Evolutionary conservation across 2,888 invertebrate species (phyloP).

Genomic region (Rhopalosiphum nymphaeae): DNA sequence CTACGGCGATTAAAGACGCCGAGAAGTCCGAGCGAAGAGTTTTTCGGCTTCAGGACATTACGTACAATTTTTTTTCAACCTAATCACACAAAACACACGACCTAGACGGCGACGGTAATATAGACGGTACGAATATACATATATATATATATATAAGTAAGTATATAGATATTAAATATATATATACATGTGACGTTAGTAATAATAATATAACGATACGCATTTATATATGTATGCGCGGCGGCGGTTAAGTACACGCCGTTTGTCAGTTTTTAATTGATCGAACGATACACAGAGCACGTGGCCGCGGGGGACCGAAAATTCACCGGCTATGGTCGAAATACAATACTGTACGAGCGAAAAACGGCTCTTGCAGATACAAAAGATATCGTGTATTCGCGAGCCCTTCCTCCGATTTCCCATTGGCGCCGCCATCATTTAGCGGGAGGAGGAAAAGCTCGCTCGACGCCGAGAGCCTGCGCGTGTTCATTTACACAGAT

Average conservation of each 20-base stretch:
- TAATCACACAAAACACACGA: neutral
- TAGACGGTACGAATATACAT: neutral
- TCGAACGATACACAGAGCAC: neutral
- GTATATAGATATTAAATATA: neutral
- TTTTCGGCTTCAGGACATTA: neutral
- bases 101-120: neutral
- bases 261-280: neutral
- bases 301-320: neutral
- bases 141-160: neutral
- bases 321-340: neutral
- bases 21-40: constrained; percentile 26
- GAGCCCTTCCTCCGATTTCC: constrained; percentile 59
- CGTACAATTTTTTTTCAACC: neutral
- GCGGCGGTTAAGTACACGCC: neutral
- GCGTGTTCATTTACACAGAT: constrained; percentile 51
- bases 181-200: neutral
- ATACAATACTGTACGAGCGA: neutral
- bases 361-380: neutral
- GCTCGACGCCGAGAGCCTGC: constrained; percentile 55
- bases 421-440: constrained; percentile 64
- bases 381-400: constrained; percentile 46
- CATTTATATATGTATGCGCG: neutral
- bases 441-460: constrained; percentile 51
- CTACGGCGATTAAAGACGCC: constrained; percentile 43
- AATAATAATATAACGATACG: neutral